Evolutionary conservation across 2,797 vertebrate species (phyloP), one percentile per base, ranked within the genome.

Genomic region (Myripristis jacobus): DNA sequence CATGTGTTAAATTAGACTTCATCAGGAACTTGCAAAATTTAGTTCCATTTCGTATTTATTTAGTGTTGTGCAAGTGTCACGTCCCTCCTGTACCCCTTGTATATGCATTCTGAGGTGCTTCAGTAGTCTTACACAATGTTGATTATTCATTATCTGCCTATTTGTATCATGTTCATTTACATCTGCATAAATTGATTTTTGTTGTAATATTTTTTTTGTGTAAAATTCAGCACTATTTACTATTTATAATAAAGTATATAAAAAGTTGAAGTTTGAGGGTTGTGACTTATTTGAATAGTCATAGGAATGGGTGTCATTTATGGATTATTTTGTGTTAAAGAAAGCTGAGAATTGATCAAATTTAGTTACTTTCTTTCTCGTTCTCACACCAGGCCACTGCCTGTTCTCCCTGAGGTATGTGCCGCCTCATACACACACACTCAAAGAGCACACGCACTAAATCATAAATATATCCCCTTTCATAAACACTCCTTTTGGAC

Each of bases 201-300:
- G 94, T 95, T 96, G 95, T 94, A 95, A 96, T 92, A 94, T n/a
- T n/a, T n/a, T 47, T 96, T 95, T 95, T 95, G 93, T 98, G 96
- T 98, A 95, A 95, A 98, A 96, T 95, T 95, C 97, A 95, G 96
- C 97, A 97, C 97, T 98, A 98, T 98, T 93, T 98, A 97, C 97
- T 98, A 99, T 99, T 99, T 99, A 99, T 99, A 96, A 97, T 95
- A 95, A 97, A 97, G 75, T 90, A 89, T 87, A 70, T 84, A 60
- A 88, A 92, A 93, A 12, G 48, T 57, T 73, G 38, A 47, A 16
- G 50, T 66, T 46, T 61, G 67, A 44, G 13, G 41, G 15, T 44
- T 44, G 15, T 25, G 13, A 25, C 21, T 31, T 54, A 54, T 11
- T 54, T 18, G 29, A 31, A 31, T 31, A 9, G 34, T 6, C 7